phyloP scores from a whole-genome alignment of 2,888 invertebrate genomes.

The Sarcophaga variegata region DNA sequence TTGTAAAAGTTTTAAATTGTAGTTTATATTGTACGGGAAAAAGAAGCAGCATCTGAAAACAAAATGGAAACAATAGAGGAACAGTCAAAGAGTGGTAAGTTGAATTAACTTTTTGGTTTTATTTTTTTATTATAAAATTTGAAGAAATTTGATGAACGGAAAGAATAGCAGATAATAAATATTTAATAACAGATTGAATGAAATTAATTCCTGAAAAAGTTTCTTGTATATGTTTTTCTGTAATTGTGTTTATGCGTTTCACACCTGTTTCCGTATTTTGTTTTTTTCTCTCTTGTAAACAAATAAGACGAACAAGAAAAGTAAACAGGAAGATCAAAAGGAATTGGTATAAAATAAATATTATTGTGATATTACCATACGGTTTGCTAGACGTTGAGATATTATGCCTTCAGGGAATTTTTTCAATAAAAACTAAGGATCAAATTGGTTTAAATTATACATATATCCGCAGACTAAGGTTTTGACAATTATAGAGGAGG shows the following conservation, averaged over 20 bases:
- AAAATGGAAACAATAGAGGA: conserved; percentile 80
- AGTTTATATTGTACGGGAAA: conserved; percentile 18
- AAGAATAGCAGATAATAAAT: no score
- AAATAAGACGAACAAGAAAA: background rate
- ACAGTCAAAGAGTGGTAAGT: conserved; percentile 78
- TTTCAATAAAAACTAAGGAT: background rate
- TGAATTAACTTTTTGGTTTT: background rate
- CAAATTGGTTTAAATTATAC: no score
- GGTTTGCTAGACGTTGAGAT: no score
- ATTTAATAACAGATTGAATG: background rate
- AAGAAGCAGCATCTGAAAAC: background rate
- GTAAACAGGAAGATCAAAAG: conserved; percentile 46
- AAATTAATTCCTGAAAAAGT: background rate
- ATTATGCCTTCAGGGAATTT: background rate
- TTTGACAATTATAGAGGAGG: no score
- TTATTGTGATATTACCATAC: no score
- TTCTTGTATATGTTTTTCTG: background rate
- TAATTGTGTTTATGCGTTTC: conserved; percentile 42
- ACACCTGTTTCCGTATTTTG: conserved; percentile 54
- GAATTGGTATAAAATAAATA: conserved; percentile 14
- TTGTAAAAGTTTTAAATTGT: conserved; percentile 29
- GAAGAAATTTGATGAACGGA: no score
- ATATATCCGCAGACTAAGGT: no score
- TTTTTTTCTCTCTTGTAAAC: conserved; percentile 8
- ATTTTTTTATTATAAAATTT: no score